These are phyloP conservation scores for Diadumene lineata DNA, from an alignment of 92 coral and sea anemone species.

Conservation along the genomic window DNA sequence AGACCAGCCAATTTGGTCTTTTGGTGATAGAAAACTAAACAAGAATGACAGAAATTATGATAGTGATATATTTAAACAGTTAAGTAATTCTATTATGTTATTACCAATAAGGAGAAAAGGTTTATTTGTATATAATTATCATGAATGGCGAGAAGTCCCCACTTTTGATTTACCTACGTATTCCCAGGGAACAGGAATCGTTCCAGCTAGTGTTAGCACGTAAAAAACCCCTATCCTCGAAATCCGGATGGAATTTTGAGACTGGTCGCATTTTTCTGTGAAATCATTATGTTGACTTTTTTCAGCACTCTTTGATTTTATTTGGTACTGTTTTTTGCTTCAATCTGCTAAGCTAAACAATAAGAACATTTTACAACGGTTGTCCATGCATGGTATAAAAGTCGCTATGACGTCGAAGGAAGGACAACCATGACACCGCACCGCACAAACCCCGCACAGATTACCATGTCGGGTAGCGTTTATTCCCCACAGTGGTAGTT, in stretches of 20 bases:
- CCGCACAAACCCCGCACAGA: too few species aligned
- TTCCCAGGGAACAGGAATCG: too few species aligned
- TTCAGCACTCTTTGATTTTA: not conserved
- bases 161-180: too few species aligned
- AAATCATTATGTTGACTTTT: not conserved
- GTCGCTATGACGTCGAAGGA: not conserved
- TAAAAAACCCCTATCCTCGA: too few species aligned
- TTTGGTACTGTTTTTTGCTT: not conserved
- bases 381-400: not conserved
- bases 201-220: too few species aligned
- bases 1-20: not conserved
- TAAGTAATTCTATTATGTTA: not conserved
- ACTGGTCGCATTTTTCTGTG: not conserved
- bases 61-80: conserved; percentile 5
- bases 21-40: not conserved
- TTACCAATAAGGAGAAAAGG: not conserved
- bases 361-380: too few species aligned
- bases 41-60: not conserved
- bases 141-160: not conserved
- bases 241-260: too few species aligned
- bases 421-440: not conserved
- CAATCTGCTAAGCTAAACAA: not conserved
- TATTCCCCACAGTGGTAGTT: too few species aligned
- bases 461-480: too few species aligned
- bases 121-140: conserved; percentile 29